These are phyloP conservation scores for Aricia artaxerxes DNA, from an alignment of 2,888 invertebrate species.

Conservation along the genomic window DNA sequence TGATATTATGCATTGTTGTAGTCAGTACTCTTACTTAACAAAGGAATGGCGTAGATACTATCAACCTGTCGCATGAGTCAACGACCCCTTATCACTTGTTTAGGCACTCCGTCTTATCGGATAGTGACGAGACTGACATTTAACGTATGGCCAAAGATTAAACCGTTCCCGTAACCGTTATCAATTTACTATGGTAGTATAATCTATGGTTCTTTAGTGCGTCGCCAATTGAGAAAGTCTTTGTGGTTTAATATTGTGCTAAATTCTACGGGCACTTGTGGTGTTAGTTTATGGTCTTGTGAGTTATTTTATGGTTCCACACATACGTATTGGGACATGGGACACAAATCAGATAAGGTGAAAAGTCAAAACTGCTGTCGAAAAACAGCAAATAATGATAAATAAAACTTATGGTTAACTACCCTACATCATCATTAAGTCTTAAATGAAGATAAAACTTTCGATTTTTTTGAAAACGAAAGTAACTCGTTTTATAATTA, in stretches of 20 bases:
- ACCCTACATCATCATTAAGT: no score
- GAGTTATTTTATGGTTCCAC: neutral
- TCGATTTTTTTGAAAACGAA: constrained; percentile 3
- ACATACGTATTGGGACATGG: neutral
- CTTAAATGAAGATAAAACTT: neutral
- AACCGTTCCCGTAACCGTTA: constrained; percentile 23
- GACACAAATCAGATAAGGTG: neutral
- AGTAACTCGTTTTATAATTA: constrained; percentile 17
- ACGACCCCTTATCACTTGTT: constrained; percentile 49
- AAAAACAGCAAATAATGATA: neutral
- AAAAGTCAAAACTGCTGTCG: neutral
- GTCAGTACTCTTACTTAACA: neutral
- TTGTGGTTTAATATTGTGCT: constrained; percentile 10
- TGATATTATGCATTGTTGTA: neutral
- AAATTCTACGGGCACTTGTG: constrained; percentile 3
- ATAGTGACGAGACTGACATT: constrained; percentile 42
- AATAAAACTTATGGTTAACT: no score
- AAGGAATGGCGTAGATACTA: neutral
- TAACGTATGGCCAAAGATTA: constrained; percentile 38
- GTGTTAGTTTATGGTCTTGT: constrained; percentile 14
- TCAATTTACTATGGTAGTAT: neutral
- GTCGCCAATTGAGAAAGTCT: constrained; percentile 7
- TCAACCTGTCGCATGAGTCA: constrained; percentile 39
- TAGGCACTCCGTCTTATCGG: constrained; percentile 47
- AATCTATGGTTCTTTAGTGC: neutral